A percentile compares a stretch with the other conserved stretches of the same genome.
phyloP scores from a whole-genome alignment of 2,113 vertebrate genomes.

The Phycodurus eques region DNA sequence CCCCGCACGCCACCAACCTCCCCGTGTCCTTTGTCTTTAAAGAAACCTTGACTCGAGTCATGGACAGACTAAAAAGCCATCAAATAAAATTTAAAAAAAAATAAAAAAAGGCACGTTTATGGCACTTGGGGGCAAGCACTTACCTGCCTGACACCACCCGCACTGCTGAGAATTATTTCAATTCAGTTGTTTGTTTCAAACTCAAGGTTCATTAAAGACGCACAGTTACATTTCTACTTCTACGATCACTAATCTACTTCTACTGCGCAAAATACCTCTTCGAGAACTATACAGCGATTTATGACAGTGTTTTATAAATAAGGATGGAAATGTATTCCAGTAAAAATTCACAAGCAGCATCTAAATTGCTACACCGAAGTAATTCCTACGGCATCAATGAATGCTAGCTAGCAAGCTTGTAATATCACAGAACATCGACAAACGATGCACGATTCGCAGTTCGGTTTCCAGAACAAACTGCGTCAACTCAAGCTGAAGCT shows the following conservation, averaged over 20 bases:
- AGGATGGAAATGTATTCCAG: background rate
- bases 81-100: constrained; percentile 37
- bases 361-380: no score
- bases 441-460: no score
- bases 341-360: no score
- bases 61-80: constrained; percentile 36
- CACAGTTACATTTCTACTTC: no score
- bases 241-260: no score
- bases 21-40: constrained; percentile 30
- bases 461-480: no score
- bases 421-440: no score
- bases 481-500: no score
- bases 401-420: no score
- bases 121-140: constrained; percentile 36
- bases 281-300: no score
- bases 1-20: background rate
- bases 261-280: no score
- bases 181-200: background rate
- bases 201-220: background rate
- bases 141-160: constrained; percentile 28
- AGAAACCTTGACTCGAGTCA: constrained; percentile 54
- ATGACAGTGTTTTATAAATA: background rate
- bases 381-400: no score
- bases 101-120: constrained; percentile 45
- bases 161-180: background rate